Percentiles rank a stretch among this genome's conserved stretches.
Conservation (phyloP, 2,888 invertebrate genomes). For the Syrphus vitripennis region DNA sequence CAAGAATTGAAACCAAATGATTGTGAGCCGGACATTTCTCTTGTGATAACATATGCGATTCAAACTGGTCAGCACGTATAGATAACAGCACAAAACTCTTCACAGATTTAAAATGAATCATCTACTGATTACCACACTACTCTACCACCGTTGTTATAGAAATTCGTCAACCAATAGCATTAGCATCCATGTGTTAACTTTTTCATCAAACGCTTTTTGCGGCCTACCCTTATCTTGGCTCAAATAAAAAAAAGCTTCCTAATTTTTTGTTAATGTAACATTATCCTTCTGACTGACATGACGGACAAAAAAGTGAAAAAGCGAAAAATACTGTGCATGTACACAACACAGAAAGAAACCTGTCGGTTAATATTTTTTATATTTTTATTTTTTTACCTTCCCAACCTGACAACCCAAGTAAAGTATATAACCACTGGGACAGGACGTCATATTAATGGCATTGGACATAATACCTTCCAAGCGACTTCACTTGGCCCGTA, state of each 20-base stretch:
- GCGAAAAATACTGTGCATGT: constrained; percentile 26
- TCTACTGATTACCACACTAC: background rate
- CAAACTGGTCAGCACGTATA: too few species aligned
- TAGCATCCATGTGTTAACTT: constrained; percentile 28
- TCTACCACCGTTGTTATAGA: background rate
- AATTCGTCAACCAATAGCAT: constrained; percentile 49
- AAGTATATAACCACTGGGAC: constrained; percentile 48
- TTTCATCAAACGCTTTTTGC: constrained; percentile 24
- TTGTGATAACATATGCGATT: too few species aligned
- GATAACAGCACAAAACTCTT: too few species aligned
- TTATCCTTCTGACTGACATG: constrained; percentile 31
- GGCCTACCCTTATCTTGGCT: constrained; percentile 17
- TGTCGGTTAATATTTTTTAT: constrained; percentile 7
- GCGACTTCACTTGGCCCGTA: constrained; percentile 49
- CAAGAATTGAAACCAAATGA: too few species aligned
- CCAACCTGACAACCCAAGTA: constrained; percentile 11
- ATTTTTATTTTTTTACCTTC: constrained; percentile 7
- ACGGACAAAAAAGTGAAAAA: background rate
- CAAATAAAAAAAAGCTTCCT: background rate
- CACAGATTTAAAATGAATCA: too few species aligned
- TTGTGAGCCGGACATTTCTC: too few species aligned
- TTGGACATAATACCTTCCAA: constrained; percentile 53
- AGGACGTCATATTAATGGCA: constrained; percentile 64
- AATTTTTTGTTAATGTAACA: constrained; percentile 59
- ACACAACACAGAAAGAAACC: background rate